These are phyloP conservation scores for Heliothis peltigera DNA, from an alignment of 2,888 invertebrate species.

Conservation along the genomic window DNA sequence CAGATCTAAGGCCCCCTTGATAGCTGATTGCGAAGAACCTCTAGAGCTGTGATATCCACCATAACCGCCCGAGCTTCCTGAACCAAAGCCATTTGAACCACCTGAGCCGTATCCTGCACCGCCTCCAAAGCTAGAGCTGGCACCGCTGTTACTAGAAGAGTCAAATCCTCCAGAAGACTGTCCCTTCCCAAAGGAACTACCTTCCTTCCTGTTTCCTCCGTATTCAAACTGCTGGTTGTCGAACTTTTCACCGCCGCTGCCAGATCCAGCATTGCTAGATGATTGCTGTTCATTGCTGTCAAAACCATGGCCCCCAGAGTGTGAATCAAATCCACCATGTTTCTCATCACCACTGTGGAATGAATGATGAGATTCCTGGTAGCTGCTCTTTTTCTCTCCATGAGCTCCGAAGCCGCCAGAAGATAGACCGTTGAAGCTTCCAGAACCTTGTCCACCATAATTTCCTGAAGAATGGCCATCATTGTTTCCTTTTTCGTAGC, in stretches of 20 bases:
- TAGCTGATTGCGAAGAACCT: constrained; percentile 62
- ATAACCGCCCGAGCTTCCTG: constrained; percentile 20
- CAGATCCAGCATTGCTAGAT: background rate
- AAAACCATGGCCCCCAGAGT: constrained; percentile 32
- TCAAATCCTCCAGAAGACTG: constrained; percentile 35
- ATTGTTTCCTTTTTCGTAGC: background rate
- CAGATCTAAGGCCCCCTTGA: constrained; percentile 76
- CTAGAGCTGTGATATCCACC: constrained; percentile 17
- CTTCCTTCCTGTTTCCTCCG: constrained; percentile 7
- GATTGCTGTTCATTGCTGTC: constrained; percentile 27
- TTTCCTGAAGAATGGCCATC: constrained; percentile 15
- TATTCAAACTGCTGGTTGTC: constrained; percentile 19
- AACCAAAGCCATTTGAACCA: constrained; percentile 14
- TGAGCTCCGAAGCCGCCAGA: constrained; percentile 12
- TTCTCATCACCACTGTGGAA: constrained; percentile 58
- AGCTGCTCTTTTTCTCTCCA: constrained; percentile 48
- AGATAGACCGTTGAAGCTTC: constrained; percentile 1
- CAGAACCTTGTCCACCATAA: constrained; percentile 6
- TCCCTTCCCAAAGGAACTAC: constrained; percentile 18
- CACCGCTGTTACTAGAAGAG: constrained; percentile 22
- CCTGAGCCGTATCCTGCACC: background rate
- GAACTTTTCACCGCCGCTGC: constrained; percentile 9
- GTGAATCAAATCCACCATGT: constrained; percentile 26
- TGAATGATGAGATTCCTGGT: constrained; percentile 66
- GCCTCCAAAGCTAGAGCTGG: constrained; percentile 4